A percentile compares a stretch with the other conserved stretches of the same genome.
These are phyloP conservation scores for Protodeltote pygarga DNA, from an alignment of 2,888 invertebrate genomes.

Conservation along the genomic window DNA sequence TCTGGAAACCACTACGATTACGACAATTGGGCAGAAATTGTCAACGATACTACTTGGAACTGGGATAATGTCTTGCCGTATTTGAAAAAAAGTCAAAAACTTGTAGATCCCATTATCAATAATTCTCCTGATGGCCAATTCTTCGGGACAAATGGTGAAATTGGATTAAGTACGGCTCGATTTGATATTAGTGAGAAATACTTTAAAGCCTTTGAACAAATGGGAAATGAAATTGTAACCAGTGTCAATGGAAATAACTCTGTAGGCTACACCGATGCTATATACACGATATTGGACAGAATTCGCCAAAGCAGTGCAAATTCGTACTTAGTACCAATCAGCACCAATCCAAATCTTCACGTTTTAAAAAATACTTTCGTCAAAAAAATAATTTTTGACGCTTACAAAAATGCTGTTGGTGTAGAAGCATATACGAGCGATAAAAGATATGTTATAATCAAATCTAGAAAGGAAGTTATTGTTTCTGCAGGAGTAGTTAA, in stretches of 20 bases:
- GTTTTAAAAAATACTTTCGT: constrained; percentile 29
- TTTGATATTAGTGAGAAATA: constrained; percentile 28
- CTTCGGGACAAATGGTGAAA: constrained; percentile 48
- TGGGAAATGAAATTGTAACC: constrained; percentile 64
- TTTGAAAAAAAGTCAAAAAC: constrained; percentile 60
- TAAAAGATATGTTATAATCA: constrained; percentile 25
- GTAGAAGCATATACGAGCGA: constrained; percentile 48
- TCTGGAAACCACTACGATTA: constrained; percentile 52
- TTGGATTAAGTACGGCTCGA: constrained; percentile 31
- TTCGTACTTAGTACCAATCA: constrained; percentile 11
- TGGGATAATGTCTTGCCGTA: constrained; percentile 56
- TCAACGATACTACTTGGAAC: constrained; percentile 53
- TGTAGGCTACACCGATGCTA: constrained; percentile 53
- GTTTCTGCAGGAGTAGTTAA: constrained; percentile 63
- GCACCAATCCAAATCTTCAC: constrained; percentile 12
- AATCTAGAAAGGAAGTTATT: constrained; percentile 58
- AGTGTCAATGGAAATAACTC: constrained; percentile 58
- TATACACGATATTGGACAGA: constrained; percentile 40
- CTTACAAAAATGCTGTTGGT: constrained; percentile 43
- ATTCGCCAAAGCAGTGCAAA: constrained; percentile 18
- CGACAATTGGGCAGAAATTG: constrained; percentile 52
- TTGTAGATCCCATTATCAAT: constrained; percentile 32
- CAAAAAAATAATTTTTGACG: constrained; percentile 25
- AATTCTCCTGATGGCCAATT: constrained; percentile 33
- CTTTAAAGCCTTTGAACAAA: constrained; percentile 65